These are phyloP conservation scores for Apis cerana DNA, from an alignment of 1,140 invertebrate genomes.

Conservation along the genomic window DNA sequence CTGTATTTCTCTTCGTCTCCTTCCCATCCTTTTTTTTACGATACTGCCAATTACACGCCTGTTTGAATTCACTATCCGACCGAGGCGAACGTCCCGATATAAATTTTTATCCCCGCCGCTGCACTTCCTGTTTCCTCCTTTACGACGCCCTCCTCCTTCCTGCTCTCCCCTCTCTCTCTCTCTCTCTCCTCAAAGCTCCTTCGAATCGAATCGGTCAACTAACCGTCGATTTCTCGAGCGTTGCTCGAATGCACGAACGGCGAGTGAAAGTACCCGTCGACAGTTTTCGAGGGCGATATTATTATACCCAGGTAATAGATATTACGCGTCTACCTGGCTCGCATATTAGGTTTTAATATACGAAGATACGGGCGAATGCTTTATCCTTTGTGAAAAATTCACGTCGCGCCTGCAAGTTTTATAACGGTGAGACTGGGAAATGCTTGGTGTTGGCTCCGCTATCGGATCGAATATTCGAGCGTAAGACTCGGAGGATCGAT, in stretches of 20 bases:
- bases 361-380: conserved; percentile 69
- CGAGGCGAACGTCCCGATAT: conserved; percentile 73
- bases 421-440: too few species aligned
- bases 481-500: too few species aligned
- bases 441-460: too few species aligned
- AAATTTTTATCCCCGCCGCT: conserved; percentile 77
- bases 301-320: conserved; percentile 64
- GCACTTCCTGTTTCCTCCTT: conserved; percentile 54
- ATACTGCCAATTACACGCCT: conserved; percentile 82
- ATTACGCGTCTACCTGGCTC: conserved; percentile 67
- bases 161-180: too few species aligned
- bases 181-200: too few species aligned
- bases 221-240: too few species aligned
- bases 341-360: conserved; percentile 71
- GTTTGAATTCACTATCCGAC: conserved; percentile 80
- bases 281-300: conserved; percentile 69
- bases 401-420: conserved; percentile 67
- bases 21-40: conserved; percentile 75
- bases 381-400: conserved; percentile 71
- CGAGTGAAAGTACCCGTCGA: too few species aligned
- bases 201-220: too few species aligned
- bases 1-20: conserved; percentile 24
- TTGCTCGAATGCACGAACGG: too few species aligned
- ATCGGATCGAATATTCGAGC: too few species aligned
- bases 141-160: too few species aligned